Evolutionary conservation across 2,888 invertebrate genomes (phyloP).

Genomic region (Rhogogaster chlorosoma): DNA sequence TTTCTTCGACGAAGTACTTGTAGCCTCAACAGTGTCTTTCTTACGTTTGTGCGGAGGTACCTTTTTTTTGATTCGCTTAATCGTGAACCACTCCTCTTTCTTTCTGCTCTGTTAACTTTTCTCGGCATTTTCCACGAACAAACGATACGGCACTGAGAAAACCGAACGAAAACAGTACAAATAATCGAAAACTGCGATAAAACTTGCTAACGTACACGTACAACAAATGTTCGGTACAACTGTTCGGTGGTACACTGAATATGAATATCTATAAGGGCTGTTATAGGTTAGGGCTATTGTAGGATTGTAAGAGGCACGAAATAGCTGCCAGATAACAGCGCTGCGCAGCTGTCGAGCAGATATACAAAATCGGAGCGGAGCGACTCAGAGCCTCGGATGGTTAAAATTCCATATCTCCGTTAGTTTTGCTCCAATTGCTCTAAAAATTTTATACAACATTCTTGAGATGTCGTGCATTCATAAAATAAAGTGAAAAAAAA

Average conservation of each 20-base stretch:
- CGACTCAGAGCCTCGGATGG: neutral
- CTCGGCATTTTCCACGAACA: no score
- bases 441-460: neutral
- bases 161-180: no score
- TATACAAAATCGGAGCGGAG: neutral
- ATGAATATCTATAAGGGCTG: neutral
- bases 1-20: constrained; percentile 50
- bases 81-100: no score
- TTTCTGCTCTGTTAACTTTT: no score
- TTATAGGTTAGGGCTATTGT: no score
- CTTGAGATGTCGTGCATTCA: neutral
- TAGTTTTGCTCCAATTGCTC: neutral
- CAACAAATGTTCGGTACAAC: neutral
- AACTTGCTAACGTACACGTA: neutral
- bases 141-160: no score
- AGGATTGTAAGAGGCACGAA: no score
- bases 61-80: no score
- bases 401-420: constrained; percentile 10
- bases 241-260: neutral
- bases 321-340: no score
- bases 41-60: constrained; percentile 50
- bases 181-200: no score
- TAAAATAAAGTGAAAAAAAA: neutral
- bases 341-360: neutral
- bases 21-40: constrained; percentile 52